phyloP scores from a whole-genome alignment of 2,113 vertebrate genomes.

The Rhinoderma darwinii region DNA sequence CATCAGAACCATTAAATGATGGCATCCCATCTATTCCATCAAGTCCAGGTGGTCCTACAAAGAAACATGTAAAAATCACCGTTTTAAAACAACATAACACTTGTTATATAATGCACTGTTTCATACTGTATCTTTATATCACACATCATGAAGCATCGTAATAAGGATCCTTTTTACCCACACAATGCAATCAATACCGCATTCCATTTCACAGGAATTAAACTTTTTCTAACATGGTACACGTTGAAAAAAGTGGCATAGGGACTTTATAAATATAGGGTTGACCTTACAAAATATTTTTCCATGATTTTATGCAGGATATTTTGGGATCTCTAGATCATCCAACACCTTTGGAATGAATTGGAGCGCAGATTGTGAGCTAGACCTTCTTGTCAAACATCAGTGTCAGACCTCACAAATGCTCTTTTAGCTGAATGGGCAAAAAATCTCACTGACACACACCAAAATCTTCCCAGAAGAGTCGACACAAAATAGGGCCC shows the following conservation, averaged over 20 bases:
- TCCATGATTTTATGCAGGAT: not conserved
- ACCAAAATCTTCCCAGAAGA: too few species aligned
- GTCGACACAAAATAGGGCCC: too few species aligned
- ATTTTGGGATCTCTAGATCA: too few species aligned
- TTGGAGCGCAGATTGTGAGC: too few species aligned
- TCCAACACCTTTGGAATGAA: not conserved
- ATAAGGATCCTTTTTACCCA: too few species aligned
- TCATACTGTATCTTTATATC: not conserved
- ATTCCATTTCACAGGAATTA: too few species aligned
- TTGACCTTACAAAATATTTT: not conserved
- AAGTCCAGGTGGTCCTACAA: constrained; percentile 81
- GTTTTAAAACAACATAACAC: not conserved
- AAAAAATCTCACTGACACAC: too few species aligned
- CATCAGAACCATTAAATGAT: constrained; percentile 88
- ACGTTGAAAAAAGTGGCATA: not conserved
- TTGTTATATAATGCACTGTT: not conserved
- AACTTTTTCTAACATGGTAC: not conserved
- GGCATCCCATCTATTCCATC: constrained; percentile 79
- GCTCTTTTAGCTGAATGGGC: too few species aligned
- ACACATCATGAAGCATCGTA: too few species aligned
- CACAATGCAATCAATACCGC: too few species aligned
- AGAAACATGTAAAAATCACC: not conserved
- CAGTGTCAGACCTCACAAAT: too few species aligned
- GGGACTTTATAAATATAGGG: not conserved
- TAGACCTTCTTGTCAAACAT: too few species aligned